These are phyloP conservation scores for Noturus placidus DNA, from an alignment of 2,113 vertebrate genomes.

Conservation along the genomic window DNA sequence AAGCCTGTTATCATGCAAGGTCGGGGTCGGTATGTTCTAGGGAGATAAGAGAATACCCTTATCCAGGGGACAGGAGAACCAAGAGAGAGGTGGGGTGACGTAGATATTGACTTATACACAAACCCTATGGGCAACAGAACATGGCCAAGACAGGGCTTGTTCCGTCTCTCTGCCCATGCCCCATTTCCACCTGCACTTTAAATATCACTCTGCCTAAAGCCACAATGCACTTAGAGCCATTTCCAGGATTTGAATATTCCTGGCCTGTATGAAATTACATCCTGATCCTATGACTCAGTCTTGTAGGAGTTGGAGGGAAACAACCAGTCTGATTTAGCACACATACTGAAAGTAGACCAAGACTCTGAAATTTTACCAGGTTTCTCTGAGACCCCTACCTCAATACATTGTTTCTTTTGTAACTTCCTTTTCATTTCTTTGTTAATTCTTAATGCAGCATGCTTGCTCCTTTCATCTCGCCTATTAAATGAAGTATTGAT, in stretches of 20 bases:
- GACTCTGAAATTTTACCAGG: neutral
- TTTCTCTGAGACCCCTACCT: neutral
- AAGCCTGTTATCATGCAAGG: conserved; percentile 71
- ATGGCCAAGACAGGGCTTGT: neutral
- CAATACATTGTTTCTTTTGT: neutral
- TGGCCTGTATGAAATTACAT: conserved; percentile 41
- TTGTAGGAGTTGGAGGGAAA: conserved; percentile 7
- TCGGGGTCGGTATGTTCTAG: conserved; percentile 69
- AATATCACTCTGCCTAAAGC: conserved; percentile 27
- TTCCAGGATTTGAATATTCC: conserved; percentile 31
- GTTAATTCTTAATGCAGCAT: conserved; percentile 42
- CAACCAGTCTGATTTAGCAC: conserved; percentile 34
- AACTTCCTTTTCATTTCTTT: conserved; percentile 20
- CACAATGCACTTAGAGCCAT: conserved; percentile 1
- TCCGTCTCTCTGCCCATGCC: neutral
- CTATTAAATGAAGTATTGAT: conserved; percentile 60
- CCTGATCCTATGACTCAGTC: conserved; percentile 2
- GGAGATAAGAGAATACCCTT: conserved; percentile 69
- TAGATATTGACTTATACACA: conserved; percentile 11
- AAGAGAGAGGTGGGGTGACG: conserved; percentile 47
- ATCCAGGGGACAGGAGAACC: conserved; percentile 52
- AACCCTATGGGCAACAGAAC: conserved; percentile 34
- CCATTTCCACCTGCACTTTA: conserved; percentile 6
- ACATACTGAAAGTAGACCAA: conserved; percentile 6
- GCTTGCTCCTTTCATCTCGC: conserved; percentile 22